Conservation (phyloP, 2,888 invertebrate genomes). For the Machimus rusticus region DNA sequence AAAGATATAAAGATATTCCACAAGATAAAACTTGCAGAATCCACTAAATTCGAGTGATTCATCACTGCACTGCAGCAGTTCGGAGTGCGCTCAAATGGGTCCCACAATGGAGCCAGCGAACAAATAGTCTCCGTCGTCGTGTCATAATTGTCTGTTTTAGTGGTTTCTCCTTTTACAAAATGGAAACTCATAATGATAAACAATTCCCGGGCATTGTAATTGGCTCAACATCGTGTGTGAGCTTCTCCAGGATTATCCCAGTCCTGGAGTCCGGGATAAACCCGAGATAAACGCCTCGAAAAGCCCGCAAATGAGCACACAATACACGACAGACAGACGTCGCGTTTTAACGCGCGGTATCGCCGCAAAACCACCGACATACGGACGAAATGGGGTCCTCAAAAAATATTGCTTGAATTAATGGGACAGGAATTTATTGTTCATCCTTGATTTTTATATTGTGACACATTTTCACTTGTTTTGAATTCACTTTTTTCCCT, state of each 20-base stretch:
- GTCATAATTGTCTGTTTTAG: background rate
- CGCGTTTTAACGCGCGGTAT: background rate
- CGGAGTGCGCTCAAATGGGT: background rate
- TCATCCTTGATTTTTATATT: conserved; percentile 5
- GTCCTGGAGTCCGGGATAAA: background rate
- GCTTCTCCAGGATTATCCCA: background rate
- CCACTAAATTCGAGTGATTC: background rate
- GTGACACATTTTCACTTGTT: conserved; percentile 2
- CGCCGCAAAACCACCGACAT: background rate
- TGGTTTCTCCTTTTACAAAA: background rate
- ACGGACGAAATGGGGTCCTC: background rate
- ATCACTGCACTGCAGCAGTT: background rate
- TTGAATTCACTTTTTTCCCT: background rate
- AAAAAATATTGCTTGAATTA: background rate
- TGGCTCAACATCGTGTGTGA: background rate
- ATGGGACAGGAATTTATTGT: background rate
- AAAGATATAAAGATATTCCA: background rate
- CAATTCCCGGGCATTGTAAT: background rate
- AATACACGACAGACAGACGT: background rate
- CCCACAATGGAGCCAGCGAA: background rate
- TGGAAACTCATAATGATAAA: background rate
- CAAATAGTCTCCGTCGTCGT: background rate
- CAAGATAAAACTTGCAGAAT: background rate
- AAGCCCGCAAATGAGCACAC: background rate
- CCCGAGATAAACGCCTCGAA: background rate